Conservation (phyloP, 1,140 invertebrate species). For the Scaptomyza pallida region DNA sequence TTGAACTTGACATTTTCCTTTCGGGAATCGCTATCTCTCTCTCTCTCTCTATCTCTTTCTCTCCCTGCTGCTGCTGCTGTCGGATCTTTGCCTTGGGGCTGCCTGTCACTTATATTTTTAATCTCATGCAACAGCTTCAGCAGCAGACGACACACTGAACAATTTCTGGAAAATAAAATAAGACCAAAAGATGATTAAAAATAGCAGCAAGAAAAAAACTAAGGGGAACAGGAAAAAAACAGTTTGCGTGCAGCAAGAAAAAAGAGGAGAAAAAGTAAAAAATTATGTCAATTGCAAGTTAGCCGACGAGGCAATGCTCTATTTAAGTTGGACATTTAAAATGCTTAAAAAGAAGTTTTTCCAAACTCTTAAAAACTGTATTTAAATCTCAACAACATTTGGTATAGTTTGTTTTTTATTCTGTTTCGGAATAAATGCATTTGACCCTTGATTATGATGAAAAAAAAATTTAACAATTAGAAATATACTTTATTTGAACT, state of each 20-base stretch:
- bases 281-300: not conserved
- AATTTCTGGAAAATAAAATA: conserved; percentile 36
- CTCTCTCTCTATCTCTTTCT: too few relatives aligned
- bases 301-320: not conserved
- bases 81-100: not conserved
- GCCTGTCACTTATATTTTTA: conserved; percentile 76
- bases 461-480: too few relatives aligned
- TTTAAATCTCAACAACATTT: too few relatives aligned
- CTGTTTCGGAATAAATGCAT: too few relatives aligned
- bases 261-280: conserved; percentile 30
- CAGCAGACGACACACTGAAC: conserved; percentile 60
- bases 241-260: conserved; percentile 27
- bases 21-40: conserved; percentile 9
- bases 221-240: conserved; percentile 13
- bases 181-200: conserved; percentile 51
- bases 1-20: conserved; percentile 80
- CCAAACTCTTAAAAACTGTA: too few relatives aligned
- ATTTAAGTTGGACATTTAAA: not conserved
- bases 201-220: conserved; percentile 30
- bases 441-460: too few relatives aligned
- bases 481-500: too few relatives aligned
- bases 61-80: not conserved
- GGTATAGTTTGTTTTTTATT: too few relatives aligned
- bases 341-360: too few relatives aligned
- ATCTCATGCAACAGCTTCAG: conserved; percentile 64